phyloP scores from a whole-genome alignment of 1,140 invertebrate species.

The Cecropterus lyciades region DNA sequence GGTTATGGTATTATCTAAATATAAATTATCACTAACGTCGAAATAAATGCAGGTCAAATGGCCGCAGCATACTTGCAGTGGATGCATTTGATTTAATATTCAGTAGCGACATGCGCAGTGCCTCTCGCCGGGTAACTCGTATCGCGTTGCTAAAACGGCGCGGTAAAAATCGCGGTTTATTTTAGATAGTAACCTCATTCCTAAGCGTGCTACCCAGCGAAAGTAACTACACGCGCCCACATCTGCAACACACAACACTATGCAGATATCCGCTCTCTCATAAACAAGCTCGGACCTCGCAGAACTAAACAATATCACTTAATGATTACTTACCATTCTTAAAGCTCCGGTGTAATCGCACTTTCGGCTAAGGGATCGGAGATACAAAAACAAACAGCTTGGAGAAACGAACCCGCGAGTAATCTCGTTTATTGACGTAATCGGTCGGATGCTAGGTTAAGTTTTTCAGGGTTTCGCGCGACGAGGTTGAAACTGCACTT shows the following conservation, averaged over 20 bases:
- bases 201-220: constrained; percentile 56
- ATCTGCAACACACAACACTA: constrained; percentile 44
- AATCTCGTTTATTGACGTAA: constrained; percentile 57
- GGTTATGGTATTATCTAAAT: constrained; percentile 28
- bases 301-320: constrained; percentile 35
- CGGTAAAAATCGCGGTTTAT: constrained; percentile 70
- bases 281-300: constrained; percentile 48
- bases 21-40: constrained; percentile 13
- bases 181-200: constrained; percentile 74
- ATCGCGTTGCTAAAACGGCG: constrained; percentile 50
- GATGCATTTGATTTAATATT: constrained; percentile 51
- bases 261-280: constrained; percentile 31
- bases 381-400: constrained; percentile 64
- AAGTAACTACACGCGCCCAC: constrained; percentile 57
- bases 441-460: constrained; percentile 43
- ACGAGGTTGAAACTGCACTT: constrained; percentile 9
- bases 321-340: constrained; percentile 52
- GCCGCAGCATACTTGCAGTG: constrained; percentile 40
- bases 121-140: constrained; percentile 38
- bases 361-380: constrained; percentile 56
- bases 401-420: constrained; percentile 42
- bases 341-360: constrained; percentile 51
- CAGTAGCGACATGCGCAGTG: constrained; percentile 52
- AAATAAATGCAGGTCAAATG: constrained; percentile 40
- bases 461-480: constrained; percentile 33